Evolutionary conservation across 2,888 invertebrate genomes (phyloP), one percentile per base, ranked within the genome.

Genomic region (Trissolcus brochymenae): DNA sequence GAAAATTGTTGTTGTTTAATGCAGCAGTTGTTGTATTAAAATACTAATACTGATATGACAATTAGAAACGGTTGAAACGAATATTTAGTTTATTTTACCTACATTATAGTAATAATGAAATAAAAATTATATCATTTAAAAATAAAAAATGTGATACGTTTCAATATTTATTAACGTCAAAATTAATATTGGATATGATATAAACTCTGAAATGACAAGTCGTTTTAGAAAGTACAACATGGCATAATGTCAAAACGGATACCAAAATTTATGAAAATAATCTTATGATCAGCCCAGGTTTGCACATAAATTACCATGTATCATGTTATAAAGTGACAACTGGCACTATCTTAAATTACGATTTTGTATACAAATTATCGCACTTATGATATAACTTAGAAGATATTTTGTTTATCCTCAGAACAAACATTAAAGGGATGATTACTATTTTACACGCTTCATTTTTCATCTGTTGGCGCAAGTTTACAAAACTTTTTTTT

Each of bases 401-500:
- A n/a, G 51, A 11, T 62, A 64, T 50, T 75, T 56, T 29, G 54
- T 21, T 40, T 14, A 51, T 51, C 19, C 2, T 51, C 17, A 14
- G 40, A 46, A 43, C 7, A 35, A 40, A 35, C 35, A 16, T 57
- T 11, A 16, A 29, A 35, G 13, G 46, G 16, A 0, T 9, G 55
- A 35, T 46, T 16, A 17, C 6, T 16, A 21, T 68, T 51, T 65
- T 51, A 53, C 43, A 70, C 50, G 68, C 46, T 50, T 84, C 81
- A 86, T 51, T 86, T 86, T 67, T 85, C 85, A 43, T 68, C 73
- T 17, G 81, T 25, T 16, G 84, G 57, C 9, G 35, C 35, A 19
- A 81, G 65, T 64, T 82, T 85, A 76, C 90, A 90, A 81, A 90
- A 91, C 76, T 87, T 87, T 79, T 89, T 91, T 73, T 90, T 90